These are phyloP conservation scores for Montipora efflorescens DNA, from an alignment of 64 coral and sea anemone genomes.

Conservation along the genomic window DNA sequence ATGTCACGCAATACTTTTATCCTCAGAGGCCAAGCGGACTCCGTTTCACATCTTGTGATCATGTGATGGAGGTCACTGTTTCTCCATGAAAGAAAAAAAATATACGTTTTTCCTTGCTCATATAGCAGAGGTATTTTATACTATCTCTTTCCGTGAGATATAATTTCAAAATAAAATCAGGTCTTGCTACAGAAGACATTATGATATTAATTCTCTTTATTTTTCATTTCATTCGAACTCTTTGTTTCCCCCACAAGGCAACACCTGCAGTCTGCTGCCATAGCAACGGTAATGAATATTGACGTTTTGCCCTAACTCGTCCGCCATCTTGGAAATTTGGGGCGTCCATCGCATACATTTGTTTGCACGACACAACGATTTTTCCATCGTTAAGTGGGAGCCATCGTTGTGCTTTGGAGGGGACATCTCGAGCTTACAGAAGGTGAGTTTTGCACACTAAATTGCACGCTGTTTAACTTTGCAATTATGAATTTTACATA, in stretches of 20 bases:
- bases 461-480: slow-evolving; percentile 14
- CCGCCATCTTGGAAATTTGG: slow-evolving; percentile 90
- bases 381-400: neutral
- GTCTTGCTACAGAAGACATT: too few relatives aligned
- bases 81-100: too few relatives aligned
- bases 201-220: too few relatives aligned
- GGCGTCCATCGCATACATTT: slow-evolving; percentile 47
- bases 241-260: slow-evolving; percentile 64
- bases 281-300: slow-evolving; percentile 97
- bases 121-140: too few relatives aligned
- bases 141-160: neutral
- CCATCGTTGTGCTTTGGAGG: slow-evolving; percentile 1
- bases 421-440: neutral
- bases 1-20: too few relatives aligned
- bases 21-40: too few relatives aligned
- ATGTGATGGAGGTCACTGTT: too few relatives aligned
- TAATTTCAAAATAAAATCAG: neutral
- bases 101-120: too few relatives aligned
- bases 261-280: slow-evolving; percentile 95
- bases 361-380: neutral
- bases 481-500: slow-evolving; percentile 83
- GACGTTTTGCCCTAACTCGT: slow-evolving; percentile 78
- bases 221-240: slow-evolving; percentile 19
- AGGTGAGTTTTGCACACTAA: neutral
- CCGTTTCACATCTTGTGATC: too few relatives aligned